A percentile compares a stretch with the other conserved stretches of the same genome.
These are phyloP conservation scores for Ovibos moschatus DNA, from an alignment of 2,113 vertebrate species.

Conservation along the genomic window DNA sequence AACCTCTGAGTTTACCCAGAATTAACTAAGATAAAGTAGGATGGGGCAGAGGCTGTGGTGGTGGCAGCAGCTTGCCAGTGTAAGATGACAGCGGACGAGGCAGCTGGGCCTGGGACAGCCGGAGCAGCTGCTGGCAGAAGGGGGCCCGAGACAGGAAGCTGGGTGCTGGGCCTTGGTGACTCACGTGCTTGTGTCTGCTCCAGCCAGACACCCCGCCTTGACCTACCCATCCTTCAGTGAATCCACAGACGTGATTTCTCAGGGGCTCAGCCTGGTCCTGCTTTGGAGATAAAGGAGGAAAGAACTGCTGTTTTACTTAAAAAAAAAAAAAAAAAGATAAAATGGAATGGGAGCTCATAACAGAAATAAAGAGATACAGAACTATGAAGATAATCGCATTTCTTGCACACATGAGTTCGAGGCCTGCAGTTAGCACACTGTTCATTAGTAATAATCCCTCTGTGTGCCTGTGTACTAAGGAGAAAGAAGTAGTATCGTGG, in stretches of 20 bases:
- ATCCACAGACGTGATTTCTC: neutral
- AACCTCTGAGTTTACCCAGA: neutral
- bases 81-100: neutral
- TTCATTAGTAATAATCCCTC: neutral
- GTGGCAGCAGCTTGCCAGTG: neutral
- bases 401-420: neutral
- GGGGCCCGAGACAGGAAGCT: neutral
- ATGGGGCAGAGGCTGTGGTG: neutral
- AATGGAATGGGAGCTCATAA: neutral
- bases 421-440: neutral
- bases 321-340: neutral
- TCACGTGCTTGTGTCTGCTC: neutral
- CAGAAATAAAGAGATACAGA: neutral
- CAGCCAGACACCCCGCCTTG: neutral
- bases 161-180: fast-evolving
- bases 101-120: neutral
- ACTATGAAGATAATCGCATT: neutral
- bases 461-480: neutral
- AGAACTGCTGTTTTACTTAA: neutral
- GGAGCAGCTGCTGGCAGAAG: neutral
- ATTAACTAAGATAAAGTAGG: neutral
- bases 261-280: too few species aligned
- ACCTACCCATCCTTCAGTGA: neutral
- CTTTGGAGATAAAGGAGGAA: neutral
- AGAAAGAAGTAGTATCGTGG: neutral